Evolutionary conservation across 2,888 invertebrate genomes (phyloP).

Genomic region (Megamerina dolium): DNA sequence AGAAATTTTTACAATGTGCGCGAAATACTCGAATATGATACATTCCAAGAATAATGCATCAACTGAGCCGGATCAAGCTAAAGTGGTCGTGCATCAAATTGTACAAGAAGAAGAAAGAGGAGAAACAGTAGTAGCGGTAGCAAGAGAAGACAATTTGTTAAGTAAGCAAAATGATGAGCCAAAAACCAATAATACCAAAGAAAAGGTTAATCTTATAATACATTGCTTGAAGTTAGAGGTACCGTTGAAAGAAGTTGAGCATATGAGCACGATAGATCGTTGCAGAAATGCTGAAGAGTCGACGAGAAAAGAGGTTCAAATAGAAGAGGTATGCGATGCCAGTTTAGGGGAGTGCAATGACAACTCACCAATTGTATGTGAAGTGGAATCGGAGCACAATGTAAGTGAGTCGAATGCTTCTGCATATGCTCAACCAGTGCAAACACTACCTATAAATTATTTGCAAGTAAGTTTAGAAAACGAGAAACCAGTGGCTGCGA

Average conservation of each 20-base stretch:
- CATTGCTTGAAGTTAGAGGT: constrained; percentile 10
- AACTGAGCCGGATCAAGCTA: constrained; percentile 1
- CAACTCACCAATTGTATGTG: constrained; percentile 56
- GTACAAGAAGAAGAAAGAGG: constrained; percentile 10
- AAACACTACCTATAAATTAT: constrained; percentile 20
- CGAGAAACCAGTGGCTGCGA: constrained; percentile 3
- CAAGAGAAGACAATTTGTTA: neutral
- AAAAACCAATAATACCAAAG: neutral
- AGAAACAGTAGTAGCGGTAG: neutral
- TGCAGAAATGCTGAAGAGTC: constrained; percentile 14
- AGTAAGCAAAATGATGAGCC: neutral
- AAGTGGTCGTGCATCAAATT: constrained; percentile 26
- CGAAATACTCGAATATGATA: constrained; percentile 1
- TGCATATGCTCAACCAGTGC: constrained; percentile 18
- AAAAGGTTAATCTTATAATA: constrained; percentile 8
- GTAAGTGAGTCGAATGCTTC: constrained; percentile 46
- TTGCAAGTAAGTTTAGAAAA: neutral
- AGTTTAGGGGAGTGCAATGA: constrained; percentile 48
- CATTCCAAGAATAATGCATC: neutral
- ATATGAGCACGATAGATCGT: constrained; percentile 19
- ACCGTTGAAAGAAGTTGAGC: neutral
- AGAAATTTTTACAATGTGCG: constrained; percentile 10
- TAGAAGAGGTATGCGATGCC: constrained; percentile 46
- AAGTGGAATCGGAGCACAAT: constrained; percentile 63
- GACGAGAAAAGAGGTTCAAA: constrained; percentile 25